Evolutionary conservation across 2,797 vertebrate species (phyloP).

Genomic region (Amblyraja radiata): DNA sequence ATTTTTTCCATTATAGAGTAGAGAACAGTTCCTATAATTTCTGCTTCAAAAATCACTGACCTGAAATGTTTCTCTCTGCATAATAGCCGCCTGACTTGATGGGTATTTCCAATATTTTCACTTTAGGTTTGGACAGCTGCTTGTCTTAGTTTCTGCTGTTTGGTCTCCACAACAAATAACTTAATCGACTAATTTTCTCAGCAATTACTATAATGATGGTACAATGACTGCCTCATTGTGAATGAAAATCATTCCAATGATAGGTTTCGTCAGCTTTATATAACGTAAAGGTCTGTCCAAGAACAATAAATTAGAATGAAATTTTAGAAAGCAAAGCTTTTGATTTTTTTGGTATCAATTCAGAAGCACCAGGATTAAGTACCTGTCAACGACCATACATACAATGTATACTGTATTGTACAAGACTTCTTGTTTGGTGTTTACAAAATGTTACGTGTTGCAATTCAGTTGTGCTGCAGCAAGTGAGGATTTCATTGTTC

Average conservation of each 20-base stretch:
- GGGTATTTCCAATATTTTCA: too few relatives aligned
- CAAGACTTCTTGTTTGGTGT: too few relatives aligned
- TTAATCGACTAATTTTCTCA: conserved; percentile 2
- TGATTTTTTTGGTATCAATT: not conserved
- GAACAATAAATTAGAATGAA: not conserved
- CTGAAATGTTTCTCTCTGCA: too few relatives aligned
- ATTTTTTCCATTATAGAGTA: not conserved
- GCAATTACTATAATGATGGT: not conserved
- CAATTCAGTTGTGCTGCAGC: too few relatives aligned
- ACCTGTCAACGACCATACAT: not conserved
- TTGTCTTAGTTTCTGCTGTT: not conserved
- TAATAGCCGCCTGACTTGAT: too few relatives aligned
- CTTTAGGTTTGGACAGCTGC: too few relatives aligned
- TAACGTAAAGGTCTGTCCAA: not conserved
- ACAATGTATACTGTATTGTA: too few relatives aligned
- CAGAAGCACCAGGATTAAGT: not conserved
- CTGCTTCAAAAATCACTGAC: too few relatives aligned
- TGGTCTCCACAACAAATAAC: not conserved
- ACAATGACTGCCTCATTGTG: not conserved
- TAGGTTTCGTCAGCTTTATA: not conserved
- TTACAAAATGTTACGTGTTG: too few relatives aligned
- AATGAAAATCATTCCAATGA: not conserved
- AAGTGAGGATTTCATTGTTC: too few relatives aligned
- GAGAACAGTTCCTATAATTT: not conserved
- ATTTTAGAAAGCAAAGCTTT: not conserved